Percentiles rank a stretch among this genome's conserved stretches.
Conservation (phyloP, 2,113 vertebrate genomes). For the Antechinus stuartii region DNA sequence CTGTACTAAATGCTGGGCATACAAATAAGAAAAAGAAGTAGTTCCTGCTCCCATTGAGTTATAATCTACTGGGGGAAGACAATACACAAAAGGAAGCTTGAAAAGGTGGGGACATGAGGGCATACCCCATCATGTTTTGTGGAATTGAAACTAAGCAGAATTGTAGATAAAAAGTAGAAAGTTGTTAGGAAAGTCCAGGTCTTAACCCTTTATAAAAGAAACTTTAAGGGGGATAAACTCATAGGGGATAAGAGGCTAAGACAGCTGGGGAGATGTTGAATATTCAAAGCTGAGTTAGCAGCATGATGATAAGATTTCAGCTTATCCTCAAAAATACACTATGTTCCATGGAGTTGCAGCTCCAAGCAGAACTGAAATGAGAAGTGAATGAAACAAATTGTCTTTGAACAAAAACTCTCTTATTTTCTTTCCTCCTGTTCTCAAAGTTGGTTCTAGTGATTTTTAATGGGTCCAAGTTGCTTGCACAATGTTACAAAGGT, state of each 20-base stretch:
- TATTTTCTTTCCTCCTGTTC: not conserved
- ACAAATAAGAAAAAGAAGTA: not conserved
- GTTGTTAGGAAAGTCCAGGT: not conserved
- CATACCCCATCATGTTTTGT: not conserved
- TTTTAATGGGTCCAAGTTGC: not conserved
- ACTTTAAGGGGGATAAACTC: not conserved
- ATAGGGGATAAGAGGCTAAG: too few relatives aligned
- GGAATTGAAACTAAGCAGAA: not conserved
- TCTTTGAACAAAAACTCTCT: not conserved
- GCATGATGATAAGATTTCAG: not conserved
- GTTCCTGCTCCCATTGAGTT: not conserved
- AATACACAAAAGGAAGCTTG: not conserved
- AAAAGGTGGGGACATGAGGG: not conserved
- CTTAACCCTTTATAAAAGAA: not conserved
- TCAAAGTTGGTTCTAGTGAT: not conserved
- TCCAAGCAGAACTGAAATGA: not conserved
- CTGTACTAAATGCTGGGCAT: not conserved
- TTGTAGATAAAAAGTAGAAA: not conserved
- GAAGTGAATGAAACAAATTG: not conserved
- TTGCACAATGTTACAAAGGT: not conserved
- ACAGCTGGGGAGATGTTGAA: not conserved
- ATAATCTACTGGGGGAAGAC: not conserved
- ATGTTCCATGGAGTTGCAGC: not conserved
- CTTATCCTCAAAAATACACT: not conserved
- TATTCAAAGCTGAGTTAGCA: not conserved